Conservation (phyloP, 2,797 vertebrate genomes). For the Sebastes umbrosus region DNA sequence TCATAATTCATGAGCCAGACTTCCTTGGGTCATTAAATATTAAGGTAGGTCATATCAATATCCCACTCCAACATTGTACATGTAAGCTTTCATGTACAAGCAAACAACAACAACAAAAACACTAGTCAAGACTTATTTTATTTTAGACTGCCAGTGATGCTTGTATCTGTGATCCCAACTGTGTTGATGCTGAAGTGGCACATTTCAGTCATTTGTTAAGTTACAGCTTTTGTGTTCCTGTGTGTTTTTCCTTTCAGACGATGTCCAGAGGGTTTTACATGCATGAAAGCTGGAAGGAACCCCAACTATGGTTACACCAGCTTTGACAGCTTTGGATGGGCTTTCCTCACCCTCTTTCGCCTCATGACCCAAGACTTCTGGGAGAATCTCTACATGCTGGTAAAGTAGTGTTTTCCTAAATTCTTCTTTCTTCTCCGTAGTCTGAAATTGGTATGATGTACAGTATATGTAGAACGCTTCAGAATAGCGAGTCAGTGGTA, state of each 20-base stretch:
- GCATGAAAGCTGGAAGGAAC: slow-evolving; percentile 98
- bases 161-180: not conserved
- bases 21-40: slow-evolving; percentile 12
- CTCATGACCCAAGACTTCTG: slow-evolving; percentile 99
- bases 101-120: not conserved
- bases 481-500: not conserved
- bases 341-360: slow-evolving; percentile 96
- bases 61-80: not conserved
- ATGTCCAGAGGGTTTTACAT: slow-evolving; percentile 91
- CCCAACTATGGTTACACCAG: slow-evolving; percentile 99
- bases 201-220: not conserved
- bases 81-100: not conserved
- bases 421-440: not conserved
- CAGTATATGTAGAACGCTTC: not conserved
- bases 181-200: not conserved
- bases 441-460: not conserved
- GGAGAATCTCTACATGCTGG: slow-evolving; percentile 98
- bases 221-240: not conserved
- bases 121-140: not conserved
- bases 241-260: slow-evolving; percentile 59
- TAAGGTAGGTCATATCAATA: not conserved
- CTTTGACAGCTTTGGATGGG: slow-evolving; percentile 99
- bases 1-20: not conserved
- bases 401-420: slow-evolving; percentile 62
- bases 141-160: not conserved